Evolutionary conservation across 2,888 invertebrate genomes (phyloP), one percentile per base, ranked within the genome.

Genomic region (Polydrusus pterygomalis): DNA sequence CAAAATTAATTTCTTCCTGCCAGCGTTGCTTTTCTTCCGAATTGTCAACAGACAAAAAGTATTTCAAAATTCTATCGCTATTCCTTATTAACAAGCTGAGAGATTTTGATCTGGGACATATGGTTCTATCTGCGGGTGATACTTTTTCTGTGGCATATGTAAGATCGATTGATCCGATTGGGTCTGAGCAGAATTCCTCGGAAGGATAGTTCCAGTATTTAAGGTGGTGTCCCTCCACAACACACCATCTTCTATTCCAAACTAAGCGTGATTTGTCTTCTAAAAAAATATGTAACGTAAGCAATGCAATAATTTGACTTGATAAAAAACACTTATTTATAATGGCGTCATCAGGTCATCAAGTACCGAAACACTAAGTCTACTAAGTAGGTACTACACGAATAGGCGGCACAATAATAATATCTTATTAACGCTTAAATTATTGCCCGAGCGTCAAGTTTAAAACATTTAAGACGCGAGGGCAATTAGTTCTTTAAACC

Each of bases 221-320:
- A 13, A 82, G 69, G 7, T 63, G 17, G 7, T 58, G 62, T 9
- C 81, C 81, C n/a, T 80, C 78, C 49, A 82, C 54, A 10, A 78
- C 72, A 47, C 82, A 82, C 82, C 82, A 82, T 51, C 82, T 74
- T 56, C 80, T 70, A 70, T 81, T 81, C 82, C 82, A 82, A n/a
- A 77, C 73, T 51, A 75, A 56, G 34, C 62, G 77, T 18, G 34
- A 20, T 62, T 74, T 77, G 30, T 70, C 74, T 70, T 77, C 77
- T 77, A 15, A 43, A 77, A 77, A 45, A 60, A 56, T 54, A 6
- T 6, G 8, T 25, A 25, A 25, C 5, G 2, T 25, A 5, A 25
- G 25, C 25, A 25, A 25, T n/a, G n/a, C 25, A 25, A 25, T 1
- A 25, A 25, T n/a, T n/a, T n/a, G n/a, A n/a, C n/a, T n/a, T n/a